phyloP scores from a whole-genome alignment of 2,888 invertebrate species.

The Eubasilissa splendida region DNA sequence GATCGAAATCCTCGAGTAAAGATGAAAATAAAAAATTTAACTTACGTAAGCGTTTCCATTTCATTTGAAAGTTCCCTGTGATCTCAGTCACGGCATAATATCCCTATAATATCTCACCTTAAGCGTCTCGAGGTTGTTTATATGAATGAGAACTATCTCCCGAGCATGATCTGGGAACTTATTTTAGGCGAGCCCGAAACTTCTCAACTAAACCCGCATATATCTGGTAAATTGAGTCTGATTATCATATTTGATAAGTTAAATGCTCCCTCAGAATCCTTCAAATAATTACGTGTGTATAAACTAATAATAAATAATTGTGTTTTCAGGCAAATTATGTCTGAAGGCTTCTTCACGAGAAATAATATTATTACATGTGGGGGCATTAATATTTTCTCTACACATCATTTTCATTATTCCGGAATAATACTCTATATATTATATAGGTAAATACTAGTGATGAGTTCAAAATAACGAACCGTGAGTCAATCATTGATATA shows the following conservation, averaged over 20 bases:
- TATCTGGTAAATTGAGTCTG: slow-evolving; percentile 21
- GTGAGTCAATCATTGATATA: too few species aligned
- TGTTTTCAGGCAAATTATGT: too few species aligned
- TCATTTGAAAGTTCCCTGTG: neutral
- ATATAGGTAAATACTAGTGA: too few species aligned
- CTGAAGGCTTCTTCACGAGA: too few species aligned
- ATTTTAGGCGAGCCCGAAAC: slow-evolving; percentile 12
- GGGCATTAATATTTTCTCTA: too few species aligned
- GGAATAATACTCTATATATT: too few species aligned
- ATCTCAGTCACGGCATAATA: neutral
- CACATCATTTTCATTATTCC: too few species aligned
- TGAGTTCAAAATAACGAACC: too few species aligned
- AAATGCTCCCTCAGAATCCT: slow-evolving; percentile 1
- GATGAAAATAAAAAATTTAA: neutral
- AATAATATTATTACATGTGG: too few species aligned
- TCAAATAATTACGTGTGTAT: too few species aligned
- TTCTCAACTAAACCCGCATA: slow-evolving; percentile 36
- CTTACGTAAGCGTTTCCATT: neutral
- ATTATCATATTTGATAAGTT: slow-evolving; percentile 31
- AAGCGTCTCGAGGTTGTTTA: slow-evolving; percentile 22
- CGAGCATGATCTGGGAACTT: slow-evolving; percentile 25
- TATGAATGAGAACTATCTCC: slow-evolving; percentile 34
- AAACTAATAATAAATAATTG: too few species aligned
- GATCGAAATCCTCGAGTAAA: too few species aligned
- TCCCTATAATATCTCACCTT: slow-evolving; percentile 22